Evolutionary conservation across 2,888 invertebrate species (phyloP).

Genomic region (Sphecodes monilicornis): DNA sequence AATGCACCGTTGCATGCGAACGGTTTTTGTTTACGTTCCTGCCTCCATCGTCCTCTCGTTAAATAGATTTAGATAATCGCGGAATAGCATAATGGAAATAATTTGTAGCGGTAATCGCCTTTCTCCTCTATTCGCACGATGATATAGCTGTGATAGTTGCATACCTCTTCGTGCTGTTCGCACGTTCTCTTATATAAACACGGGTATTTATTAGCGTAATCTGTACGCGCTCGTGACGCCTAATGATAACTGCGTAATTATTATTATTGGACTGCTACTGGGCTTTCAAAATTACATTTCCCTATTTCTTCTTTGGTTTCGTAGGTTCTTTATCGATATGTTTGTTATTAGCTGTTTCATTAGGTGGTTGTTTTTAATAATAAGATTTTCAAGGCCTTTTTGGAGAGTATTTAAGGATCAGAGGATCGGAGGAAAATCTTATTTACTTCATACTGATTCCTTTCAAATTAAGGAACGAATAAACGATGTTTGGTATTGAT

Average conservation of each 20-base stretch:
- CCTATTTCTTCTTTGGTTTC: not conserved
- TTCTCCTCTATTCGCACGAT: not conserved
- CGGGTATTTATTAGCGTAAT: not conserved
- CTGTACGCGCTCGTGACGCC: not conserved
- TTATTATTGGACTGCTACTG: not conserved
- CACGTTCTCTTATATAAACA: not conserved
- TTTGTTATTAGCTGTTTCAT: no score
- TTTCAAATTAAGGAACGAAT: no score
- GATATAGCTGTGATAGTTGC: not conserved
- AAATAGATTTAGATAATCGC: conserved; percentile 4
- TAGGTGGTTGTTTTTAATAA: no score
- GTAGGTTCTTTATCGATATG: no score
- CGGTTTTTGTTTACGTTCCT: conserved; percentile 30
- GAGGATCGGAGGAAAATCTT: no score
- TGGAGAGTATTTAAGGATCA: no score
- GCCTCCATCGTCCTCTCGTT: not conserved
- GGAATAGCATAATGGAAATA: not conserved
- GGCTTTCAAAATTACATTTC: not conserved
- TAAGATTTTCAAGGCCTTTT: no score
- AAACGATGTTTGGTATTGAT: no score
- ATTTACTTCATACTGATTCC: no score
- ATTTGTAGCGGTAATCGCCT: not conserved
- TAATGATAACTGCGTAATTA: not conserved
- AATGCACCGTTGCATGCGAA: conserved; percentile 4
- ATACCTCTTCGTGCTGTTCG: not conserved